Conservation (phyloP, 2,888 invertebrate genomes). For the Nezara viridula region DNA sequence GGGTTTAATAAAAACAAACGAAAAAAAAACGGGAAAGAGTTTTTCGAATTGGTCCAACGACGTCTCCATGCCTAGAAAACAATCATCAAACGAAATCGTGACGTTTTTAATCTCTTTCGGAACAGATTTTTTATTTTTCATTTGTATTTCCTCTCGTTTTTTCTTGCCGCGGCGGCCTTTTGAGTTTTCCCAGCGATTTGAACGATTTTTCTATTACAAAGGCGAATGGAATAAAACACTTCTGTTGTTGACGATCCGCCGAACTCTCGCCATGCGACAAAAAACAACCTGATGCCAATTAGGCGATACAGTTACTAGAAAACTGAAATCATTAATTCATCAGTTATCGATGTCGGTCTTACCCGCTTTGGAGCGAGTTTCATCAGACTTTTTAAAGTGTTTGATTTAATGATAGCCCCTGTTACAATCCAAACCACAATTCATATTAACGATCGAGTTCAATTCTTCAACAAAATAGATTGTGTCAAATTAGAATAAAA, state of each 20-base stretch:
- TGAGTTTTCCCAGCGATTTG: background rate
- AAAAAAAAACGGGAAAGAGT: background rate
- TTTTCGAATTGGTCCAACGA: background rate
- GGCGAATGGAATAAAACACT: background rate
- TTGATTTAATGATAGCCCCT: background rate
- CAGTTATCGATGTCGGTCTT: slow-evolving; percentile 13
- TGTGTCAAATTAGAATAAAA: too few species aligned
- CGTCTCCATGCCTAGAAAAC: background rate
- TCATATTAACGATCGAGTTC: background rate
- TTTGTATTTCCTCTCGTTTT: background rate
- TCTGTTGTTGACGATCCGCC: background rate
- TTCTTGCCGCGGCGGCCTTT: background rate
- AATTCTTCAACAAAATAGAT: too few species aligned
- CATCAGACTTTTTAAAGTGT: background rate
- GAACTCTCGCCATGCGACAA: background rate
- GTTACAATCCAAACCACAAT: background rate
- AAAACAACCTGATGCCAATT: slow-evolving; percentile 33
- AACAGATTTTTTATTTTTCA: slow-evolving; percentile 3
- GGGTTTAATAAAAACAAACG: background rate
- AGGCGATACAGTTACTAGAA: background rate
- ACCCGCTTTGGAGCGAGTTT: background rate
- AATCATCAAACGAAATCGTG: background rate
- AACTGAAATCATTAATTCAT: background rate
- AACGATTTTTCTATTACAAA: background rate
- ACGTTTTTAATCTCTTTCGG: background rate